Conservation (phyloP, 2,888 invertebrate genomes). For the Dasysyrphus tricinctus region DNA sequence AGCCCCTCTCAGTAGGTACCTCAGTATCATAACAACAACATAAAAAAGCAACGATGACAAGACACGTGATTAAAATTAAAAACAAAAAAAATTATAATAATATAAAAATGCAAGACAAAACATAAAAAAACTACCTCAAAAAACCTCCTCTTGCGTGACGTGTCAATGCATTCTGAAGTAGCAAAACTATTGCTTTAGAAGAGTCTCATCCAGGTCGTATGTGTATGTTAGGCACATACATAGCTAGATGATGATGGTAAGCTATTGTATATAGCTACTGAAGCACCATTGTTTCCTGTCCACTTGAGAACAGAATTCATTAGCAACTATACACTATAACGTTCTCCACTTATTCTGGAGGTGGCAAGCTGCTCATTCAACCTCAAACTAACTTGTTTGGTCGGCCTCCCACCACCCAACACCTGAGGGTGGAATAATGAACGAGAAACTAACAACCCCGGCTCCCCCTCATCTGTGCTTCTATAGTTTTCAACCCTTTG, state of each 20-base stretch:
- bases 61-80: constrained; percentile 44
- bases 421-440: constrained; percentile 44
- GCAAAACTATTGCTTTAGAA: constrained; percentile 22
- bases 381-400: constrained; percentile 14
- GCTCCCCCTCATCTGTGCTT: neutral
- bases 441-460: constrained; percentile 27
- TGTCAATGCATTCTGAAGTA: constrained; percentile 66
- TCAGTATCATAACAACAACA: neutral
- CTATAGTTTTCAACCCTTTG: neutral
- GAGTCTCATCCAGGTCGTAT: constrained; percentile 9
- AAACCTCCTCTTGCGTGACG: constrained; percentile 47
- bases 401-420: constrained; percentile 8
- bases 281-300: constrained; percentile 66
- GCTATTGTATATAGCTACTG: constrained; percentile 12
- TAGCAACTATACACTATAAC: constrained; percentile 35
- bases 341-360: constrained; percentile 37
- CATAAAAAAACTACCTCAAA: constrained; percentile 23
- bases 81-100: constrained; percentile 34
- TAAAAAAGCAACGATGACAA: constrained; percentile 13
- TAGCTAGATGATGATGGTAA: neutral
- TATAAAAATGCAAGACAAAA: constrained; percentile 19
- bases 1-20: constrained; percentile 1
- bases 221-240: neutral
- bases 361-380: constrained; percentile 26
- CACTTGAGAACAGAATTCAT: constrained; percentile 69